A percentile compares a stretch with the other conserved stretches of the same genome.
Evolutionary conservation across 2,113 vertebrate genomes (phyloP).

Genomic region (Nycticorax nycticorax): DNA sequence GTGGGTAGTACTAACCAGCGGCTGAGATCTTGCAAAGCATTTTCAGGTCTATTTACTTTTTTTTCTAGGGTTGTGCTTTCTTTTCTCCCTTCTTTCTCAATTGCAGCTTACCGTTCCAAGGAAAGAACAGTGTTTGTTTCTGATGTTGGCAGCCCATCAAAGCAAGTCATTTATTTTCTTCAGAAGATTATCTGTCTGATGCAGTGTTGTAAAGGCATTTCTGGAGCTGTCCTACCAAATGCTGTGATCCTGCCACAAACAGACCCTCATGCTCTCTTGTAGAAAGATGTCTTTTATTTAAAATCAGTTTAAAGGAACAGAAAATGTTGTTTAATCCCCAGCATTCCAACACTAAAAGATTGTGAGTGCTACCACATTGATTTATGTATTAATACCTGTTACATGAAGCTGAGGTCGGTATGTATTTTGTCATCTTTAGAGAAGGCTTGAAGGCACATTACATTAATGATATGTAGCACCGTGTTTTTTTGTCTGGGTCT

Average conservation of each 20-base stretch:
- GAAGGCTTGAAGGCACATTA: background rate
- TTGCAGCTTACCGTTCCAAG: background rate
- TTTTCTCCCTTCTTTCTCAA: background rate
- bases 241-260: background rate
- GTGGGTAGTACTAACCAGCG: too few relatives aligned
- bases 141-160: background rate
- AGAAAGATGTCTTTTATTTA: background rate
- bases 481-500: background rate
- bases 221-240: background rate
- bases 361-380: background rate
- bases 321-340: background rate
- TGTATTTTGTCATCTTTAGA: background rate
- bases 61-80: background rate
- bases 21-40: background rate
- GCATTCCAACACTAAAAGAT: background rate
- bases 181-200: background rate
- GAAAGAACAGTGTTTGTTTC: background rate
- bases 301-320: background rate
- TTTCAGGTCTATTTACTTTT: background rate
- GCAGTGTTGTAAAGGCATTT: background rate
- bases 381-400: background rate
- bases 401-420: background rate
- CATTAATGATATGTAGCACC: background rate
- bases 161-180: background rate
- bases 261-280: accelerated